Evolutionary conservation across 1,140 invertebrate species (phyloP).

Genomic region (Harlomillsia oculata): DNA sequence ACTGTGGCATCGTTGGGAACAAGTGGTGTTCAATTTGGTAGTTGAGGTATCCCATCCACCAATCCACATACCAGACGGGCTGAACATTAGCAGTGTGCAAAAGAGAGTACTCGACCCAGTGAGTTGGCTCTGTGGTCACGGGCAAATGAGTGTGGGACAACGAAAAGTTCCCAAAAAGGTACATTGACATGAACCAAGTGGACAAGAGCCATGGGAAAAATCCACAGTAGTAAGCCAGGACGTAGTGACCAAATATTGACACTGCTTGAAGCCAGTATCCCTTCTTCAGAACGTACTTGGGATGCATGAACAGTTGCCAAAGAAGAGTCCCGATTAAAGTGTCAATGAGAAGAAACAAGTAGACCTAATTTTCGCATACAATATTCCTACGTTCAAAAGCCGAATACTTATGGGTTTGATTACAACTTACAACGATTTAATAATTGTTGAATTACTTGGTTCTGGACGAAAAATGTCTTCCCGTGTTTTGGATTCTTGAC

Average conservation of each 20-base stretch:
- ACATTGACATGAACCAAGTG: constrained; percentile 30
- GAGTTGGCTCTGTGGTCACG: constrained; percentile 17
- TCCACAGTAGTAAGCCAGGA: constrained; percentile 29
- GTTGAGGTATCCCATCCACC: constrained; percentile 30
- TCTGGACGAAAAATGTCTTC: constrained; percentile 31
- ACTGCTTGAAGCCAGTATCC: constrained; percentile 13
- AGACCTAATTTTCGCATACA: constrained; percentile 2
- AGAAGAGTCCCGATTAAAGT: constrained; percentile 28
- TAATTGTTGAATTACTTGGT: constrained; percentile 19
- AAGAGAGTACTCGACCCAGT: constrained; percentile 30
- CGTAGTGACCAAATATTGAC: constrained; percentile 30
- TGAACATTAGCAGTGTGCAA: constrained; percentile 23
- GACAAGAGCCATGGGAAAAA: constrained; percentile 21
- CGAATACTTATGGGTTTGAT: not conserved
- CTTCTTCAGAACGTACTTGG: constrained; percentile 21
- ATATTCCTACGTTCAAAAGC: not conserved
- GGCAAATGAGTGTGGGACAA: constrained; percentile 30
- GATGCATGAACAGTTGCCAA: constrained; percentile 33
- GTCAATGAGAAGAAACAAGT: constrained; percentile 29
- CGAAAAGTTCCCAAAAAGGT: constrained; percentile 32
- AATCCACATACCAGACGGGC: constrained; percentile 14
- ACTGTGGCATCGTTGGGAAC: constrained; percentile 29
- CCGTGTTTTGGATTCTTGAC: constrained; percentile 32
- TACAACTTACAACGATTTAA: not conserved
- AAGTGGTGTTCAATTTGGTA: constrained; percentile 32